These are phyloP conservation scores for Diaprepes abbreviatus DNA, from an alignment of 2,888 invertebrate species.

Conservation along the genomic window DNA sequence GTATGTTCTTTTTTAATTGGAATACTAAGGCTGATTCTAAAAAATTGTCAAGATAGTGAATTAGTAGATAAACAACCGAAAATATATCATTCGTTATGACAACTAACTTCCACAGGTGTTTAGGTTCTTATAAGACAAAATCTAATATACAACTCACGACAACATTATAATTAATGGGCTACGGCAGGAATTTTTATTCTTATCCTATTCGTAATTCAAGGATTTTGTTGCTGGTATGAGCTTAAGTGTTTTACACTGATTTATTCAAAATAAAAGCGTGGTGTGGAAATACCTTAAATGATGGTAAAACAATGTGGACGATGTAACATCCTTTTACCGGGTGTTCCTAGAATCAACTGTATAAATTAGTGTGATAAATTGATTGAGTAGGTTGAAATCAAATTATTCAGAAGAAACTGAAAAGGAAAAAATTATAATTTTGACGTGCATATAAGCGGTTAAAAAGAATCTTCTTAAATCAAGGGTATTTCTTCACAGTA, in stretches of 20 bases:
- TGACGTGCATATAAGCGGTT: no score
- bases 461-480: no score
- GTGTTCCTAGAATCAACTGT: no score
- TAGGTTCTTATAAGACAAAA: conserved; percentile 19
- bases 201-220: conserved; percentile 33
- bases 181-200: conserved; percentile 36
- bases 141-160: conserved; percentile 30
- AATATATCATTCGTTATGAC: neutral
- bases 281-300: neutral
- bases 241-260: conserved; percentile 31
- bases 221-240: conserved; percentile 24
- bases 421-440: no score
- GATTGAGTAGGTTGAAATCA: no score
- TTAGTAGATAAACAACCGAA: neutral
- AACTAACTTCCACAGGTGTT: conserved; percentile 24
- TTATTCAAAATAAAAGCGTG: conserved; percentile 11
- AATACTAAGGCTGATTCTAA: no score
- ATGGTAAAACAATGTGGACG: neutral
- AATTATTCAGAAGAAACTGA: no score
- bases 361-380: no score
- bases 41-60: no score
- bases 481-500: no score
- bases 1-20: no score
- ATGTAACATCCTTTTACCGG: neutral
- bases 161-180: conserved; percentile 36